phyloP scores from a whole-genome alignment of 1,140 invertebrate species.

The Scaptomyza pallida region DNA sequence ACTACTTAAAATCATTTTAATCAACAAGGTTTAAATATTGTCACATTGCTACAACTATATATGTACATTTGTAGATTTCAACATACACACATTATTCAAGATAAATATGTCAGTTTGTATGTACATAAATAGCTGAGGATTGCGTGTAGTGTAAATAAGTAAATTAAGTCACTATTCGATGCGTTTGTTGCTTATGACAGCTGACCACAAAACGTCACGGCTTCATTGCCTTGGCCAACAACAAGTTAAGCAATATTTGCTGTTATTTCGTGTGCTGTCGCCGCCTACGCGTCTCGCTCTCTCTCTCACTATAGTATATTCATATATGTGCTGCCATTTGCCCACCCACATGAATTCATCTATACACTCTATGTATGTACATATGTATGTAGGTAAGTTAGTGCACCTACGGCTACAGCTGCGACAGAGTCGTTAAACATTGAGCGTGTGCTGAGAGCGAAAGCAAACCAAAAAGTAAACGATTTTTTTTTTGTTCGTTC shows the following conservation, averaged over 20 bases:
- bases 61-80: not conserved
- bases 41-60: too few species aligned
- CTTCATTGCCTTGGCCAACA: conserved; percentile 48
- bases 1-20: too few species aligned
- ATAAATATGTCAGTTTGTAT: not conserved
- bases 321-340: conserved; percentile 38
- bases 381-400: conserved; percentile 16
- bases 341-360: conserved; percentile 35
- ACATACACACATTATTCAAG: not conserved
- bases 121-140: not conserved
- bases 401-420: conserved; percentile 32
- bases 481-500: not conserved
- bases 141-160: conserved; percentile 7
- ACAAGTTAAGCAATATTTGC: conserved; percentile 55
- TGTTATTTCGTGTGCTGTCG: conserved; percentile 32
- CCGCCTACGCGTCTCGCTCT: conserved; percentile 54
- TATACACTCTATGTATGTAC: conserved; percentile 23
- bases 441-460: conserved; percentile 15
- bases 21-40: too few species aligned
- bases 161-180: conserved; percentile 26
- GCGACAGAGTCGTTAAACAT: conserved; percentile 24
- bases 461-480: conserved; percentile 8
- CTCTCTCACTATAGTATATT: conserved; percentile 3
- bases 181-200: conserved; percentile 23
- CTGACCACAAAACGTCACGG: conserved; percentile 51